Base-by-base conservation (phyloP, 30 jellyfish, hydroid and myxozoan species). In the Thelohanellus kitauei region DNA sequence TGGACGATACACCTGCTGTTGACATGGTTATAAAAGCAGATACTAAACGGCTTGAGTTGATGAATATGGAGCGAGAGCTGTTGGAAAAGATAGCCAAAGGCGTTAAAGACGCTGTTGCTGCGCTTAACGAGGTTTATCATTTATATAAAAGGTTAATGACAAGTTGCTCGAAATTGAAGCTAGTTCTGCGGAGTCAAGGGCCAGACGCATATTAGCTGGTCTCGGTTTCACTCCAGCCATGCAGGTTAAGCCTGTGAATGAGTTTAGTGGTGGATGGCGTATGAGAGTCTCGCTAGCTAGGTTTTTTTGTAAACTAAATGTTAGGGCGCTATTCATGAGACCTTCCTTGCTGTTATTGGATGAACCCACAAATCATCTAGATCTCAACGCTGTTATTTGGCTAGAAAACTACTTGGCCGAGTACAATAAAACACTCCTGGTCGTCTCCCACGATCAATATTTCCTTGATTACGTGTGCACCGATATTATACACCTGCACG, bases 181-280 rank as follows among this genome's bases (percentile, higher is more conserved):
- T 24, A 75, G 61, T 24, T 58, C 55, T 27, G 91, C 91, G 2
- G 86, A 71, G 33, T 62, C 91, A 12, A 62, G 59, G 42, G 91
- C 91, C 0, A 62, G 91, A 33, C 40, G 91, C 20, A 71, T 71
- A 11, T 44, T 71, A 18, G 40, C 84, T 22, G 89, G 91, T 53
- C 64, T 71, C 37, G 91, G 91, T 9, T 71, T 71, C 22, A 71
- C 91, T 3, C 56, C 51, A 5, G 91, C 60, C 40, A 71, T 71
- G 91, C 91, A 71, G 52, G 37, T 56, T 27, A 64, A 85, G 11
- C 84, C 86, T 12, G 61, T 85, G 3, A 61, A 56, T 4, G 57
- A 71, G 20, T 71, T 71, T 33, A 58, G 86, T 33, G 91, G 91
- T 17, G 91, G 91, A 12, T 71, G 91, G 91, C 48, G 91, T 34